A percentile compares a stretch with the other conserved stretches of the same genome.
Conservation (phyloP, 2,797 vertebrate genomes). For the Anniella stebbinsi region DNA sequence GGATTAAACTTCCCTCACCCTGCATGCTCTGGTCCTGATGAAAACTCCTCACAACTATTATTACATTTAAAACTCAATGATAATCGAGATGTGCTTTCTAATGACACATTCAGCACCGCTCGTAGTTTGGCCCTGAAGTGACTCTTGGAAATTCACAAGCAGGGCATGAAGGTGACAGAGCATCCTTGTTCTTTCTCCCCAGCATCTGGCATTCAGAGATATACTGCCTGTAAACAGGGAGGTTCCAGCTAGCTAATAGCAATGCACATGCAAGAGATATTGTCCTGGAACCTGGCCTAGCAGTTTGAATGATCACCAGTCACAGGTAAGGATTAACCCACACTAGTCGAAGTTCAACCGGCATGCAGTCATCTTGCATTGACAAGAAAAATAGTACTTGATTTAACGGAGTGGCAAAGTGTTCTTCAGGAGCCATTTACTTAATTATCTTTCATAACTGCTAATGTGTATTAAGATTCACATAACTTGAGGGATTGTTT, state of each 20-base stretch:
- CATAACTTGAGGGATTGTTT: constrained; percentile 4
- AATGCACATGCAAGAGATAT: not conserved
- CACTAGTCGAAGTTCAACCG: constrained; percentile 4
- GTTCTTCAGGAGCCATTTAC: constrained; percentile 36
- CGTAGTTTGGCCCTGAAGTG: too few relatives aligned
- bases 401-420: constrained; percentile 42
- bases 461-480: constrained; percentile 4
- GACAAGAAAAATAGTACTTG: constrained; percentile 29
- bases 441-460: not conserved
- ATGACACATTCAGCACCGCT: too few relatives aligned
- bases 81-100: too few relatives aligned
- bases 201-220: not conserved
- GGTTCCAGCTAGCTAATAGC: not conserved
- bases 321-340: not conserved
- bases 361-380: not conserved
- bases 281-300: too few relatives aligned
- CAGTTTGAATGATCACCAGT: not conserved
- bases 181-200: not conserved
- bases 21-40: too few relatives aligned
- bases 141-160: not conserved
- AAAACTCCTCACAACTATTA: too few relatives aligned
- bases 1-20: too few relatives aligned
- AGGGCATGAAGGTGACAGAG: too few relatives aligned
- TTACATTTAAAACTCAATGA: too few relatives aligned
- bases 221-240: not conserved